Conservation (phyloP, 2,888 invertebrate genomes). For the Actias luna region DNA sequence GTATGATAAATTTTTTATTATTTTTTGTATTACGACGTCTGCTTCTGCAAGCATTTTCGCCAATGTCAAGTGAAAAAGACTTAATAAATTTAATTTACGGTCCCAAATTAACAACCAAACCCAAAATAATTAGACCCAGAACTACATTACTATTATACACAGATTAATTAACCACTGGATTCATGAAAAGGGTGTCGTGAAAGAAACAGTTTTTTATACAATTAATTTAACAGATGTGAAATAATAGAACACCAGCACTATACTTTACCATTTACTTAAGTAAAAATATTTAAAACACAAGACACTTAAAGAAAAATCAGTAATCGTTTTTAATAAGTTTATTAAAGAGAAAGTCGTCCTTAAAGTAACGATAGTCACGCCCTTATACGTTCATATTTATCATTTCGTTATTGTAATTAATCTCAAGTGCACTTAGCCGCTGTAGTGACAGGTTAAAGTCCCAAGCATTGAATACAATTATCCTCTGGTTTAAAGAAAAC, state of each 20-base stretch:
- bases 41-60: no score
- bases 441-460: conserved; percentile 11
- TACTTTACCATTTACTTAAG: neutral
- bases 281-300: neutral
- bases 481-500: neutral
- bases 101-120: no score
- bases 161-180: no score
- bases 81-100: no score
- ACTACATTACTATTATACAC: no score
- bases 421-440: conserved; percentile 38
- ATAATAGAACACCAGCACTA: neutral
- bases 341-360: conserved; percentile 52
- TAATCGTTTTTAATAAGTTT: conserved; percentile 19
- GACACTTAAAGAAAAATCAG: neutral
- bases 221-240: neutral
- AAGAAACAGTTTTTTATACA: neutral
- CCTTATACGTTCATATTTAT: conserved; percentile 34
- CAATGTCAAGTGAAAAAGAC: no score
- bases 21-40: no score
- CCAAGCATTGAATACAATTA: neutral
- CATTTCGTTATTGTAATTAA: conserved; percentile 49
- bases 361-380: conserved; percentile 27
- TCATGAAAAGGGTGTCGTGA: no score
- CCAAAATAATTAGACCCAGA: no score
- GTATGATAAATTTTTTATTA: no score